Percentiles rank a stretch among this genome's conserved stretches.
Evolutionary conservation across 2,888 invertebrate genomes (phyloP).

Genomic region (Sesia bembeciformis): DNA sequence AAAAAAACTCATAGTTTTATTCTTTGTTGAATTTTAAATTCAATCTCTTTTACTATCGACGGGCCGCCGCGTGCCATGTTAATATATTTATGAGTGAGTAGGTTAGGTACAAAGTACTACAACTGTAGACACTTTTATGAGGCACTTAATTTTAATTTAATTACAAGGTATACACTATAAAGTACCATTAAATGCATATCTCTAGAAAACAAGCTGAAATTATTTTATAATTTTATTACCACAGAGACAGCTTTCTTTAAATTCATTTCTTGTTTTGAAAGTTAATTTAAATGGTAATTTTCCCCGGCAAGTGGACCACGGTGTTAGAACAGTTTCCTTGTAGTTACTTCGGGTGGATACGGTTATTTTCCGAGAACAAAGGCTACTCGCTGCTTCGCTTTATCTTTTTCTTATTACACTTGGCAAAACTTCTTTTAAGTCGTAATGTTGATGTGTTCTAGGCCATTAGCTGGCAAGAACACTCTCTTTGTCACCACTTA

Average conservation of each 20-base stretch:
- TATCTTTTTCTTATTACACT: slow-evolving; percentile 16
- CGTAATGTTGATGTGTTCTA: slow-evolving; percentile 39
- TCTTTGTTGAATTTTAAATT: no score
- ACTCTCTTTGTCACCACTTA: slow-evolving; percentile 50
- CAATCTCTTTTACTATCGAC: no score
- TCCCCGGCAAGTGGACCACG: slow-evolving; percentile 8
- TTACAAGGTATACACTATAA: no score
- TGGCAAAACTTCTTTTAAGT: slow-evolving; percentile 29
- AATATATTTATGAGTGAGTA: no score
- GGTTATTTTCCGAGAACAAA: slow-evolving; percentile 6
- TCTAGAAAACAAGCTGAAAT: slow-evolving; percentile 4
- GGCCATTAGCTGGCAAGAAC: slow-evolving; percentile 44
- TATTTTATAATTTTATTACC: slow-evolving; percentile 4
- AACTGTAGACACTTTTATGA: no score
- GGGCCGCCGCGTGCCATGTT: no score
- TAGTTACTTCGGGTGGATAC: slow-evolving; percentile 4
- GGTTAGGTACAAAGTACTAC: no score
- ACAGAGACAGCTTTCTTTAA: slow-evolving; percentile 17
- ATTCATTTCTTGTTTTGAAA: slow-evolving; percentile 12
- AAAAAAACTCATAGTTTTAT: no score
- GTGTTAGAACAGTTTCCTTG: slow-evolving; percentile 3
- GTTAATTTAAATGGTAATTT: slow-evolving; percentile 36
- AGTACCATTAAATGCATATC: not conserved
- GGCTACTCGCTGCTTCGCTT: slow-evolving; percentile 10
- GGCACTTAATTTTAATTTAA: no score